Percentiles rank a stretch among this genome's conserved stretches.
phyloP scores from a whole-genome alignment of 1,140 invertebrate species.

The Hermatobates lingyangjiaoensis region DNA sequence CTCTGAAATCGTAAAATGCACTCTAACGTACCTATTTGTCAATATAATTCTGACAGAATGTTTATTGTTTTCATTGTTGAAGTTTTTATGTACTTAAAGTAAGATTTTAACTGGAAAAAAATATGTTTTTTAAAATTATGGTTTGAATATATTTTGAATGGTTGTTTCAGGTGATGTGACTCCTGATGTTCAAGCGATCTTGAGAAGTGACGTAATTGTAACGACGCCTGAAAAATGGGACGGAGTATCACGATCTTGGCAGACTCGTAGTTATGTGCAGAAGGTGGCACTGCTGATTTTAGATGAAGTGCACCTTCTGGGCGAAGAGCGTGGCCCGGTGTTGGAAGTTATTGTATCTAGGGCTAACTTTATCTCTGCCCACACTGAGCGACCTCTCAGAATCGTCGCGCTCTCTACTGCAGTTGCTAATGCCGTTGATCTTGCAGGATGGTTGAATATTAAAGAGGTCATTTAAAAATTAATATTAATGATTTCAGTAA shows the following conservation, averaged over 20 bases:
- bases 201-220: slow-evolving; percentile 75
- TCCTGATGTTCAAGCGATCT: slow-evolving; percentile 75
- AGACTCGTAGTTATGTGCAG: slow-evolving; percentile 84
- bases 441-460: slow-evolving; percentile 93
- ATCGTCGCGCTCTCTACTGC: slow-evolving; percentile 94
- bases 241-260: slow-evolving; percentile 92
- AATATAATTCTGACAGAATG: no score
- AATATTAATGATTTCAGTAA: neutral
- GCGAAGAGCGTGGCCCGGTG: slow-evolving; percentile 69
- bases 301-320: slow-evolving; percentile 95
- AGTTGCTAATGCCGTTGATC: slow-evolving; percentile 87
- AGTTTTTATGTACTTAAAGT: no score
- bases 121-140: no score
- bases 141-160: no score
- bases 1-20: no score
- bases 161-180: slow-evolving; percentile 65
- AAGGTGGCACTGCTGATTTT: slow-evolving; percentile 68
- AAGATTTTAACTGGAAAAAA: no score
- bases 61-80: no score
- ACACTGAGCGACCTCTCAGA: slow-evolving; percentile 56
- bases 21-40: no score
- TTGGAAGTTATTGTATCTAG: slow-evolving; percentile 71
- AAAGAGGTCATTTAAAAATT: slow-evolving; percentile 28
- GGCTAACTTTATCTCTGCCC: slow-evolving; percentile 75
- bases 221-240: slow-evolving; percentile 99